A percentile compares a stretch with the other conserved stretches of the same genome.
Evolutionary conservation across 2,888 invertebrate species (phyloP).

Genomic region (Tholera decimalis): DNA sequence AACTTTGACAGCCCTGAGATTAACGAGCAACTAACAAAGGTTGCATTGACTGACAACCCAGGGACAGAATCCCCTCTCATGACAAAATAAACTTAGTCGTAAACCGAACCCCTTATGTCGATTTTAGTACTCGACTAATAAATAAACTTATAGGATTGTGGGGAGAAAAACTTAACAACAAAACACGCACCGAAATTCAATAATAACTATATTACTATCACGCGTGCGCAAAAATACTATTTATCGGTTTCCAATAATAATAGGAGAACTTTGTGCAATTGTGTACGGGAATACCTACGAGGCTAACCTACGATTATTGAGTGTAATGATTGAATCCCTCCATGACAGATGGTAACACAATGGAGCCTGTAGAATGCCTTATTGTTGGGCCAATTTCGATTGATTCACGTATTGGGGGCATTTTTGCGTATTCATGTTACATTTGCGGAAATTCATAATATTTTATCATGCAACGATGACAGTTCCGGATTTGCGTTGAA

Average conservation of each 20-base stretch:
- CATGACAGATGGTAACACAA: constrained; percentile 89
- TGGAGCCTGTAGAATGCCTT: constrained; percentile 69
- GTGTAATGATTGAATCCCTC: constrained; percentile 81
- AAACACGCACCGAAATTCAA: constrained; percentile 72
- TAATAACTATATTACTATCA: constrained; percentile 84
- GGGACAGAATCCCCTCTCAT: constrained; percentile 79
- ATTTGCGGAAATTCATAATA: constrained; percentile 70
- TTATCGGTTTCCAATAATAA: constrained; percentile 80
- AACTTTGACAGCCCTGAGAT: constrained; percentile 75
- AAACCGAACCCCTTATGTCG: constrained; percentile 83
- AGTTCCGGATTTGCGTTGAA: constrained; percentile 70
- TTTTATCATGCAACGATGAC: constrained; percentile 78
- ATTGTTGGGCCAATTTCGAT: constrained; percentile 85
- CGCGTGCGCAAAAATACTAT: constrained; percentile 79
- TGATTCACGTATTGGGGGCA: constrained; percentile 80
- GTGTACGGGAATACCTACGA: constrained; percentile 64
- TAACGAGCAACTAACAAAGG: constrained; percentile 76
- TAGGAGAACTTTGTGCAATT: constrained; percentile 80
- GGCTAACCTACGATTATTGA: constrained; percentile 83
- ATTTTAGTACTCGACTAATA: constrained; percentile 87
- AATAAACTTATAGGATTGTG: constrained; percentile 87
- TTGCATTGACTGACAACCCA: constrained; percentile 80
- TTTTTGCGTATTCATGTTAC: constrained; percentile 84
- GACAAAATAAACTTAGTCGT: constrained; percentile 84
- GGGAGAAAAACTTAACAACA: constrained; percentile 70